A percentile compares a stretch with the other conserved stretches of the same genome.
Evolutionary conservation across 2,113 vertebrate genomes (phyloP).

Genomic region (Platycercus adscitus): DNA sequence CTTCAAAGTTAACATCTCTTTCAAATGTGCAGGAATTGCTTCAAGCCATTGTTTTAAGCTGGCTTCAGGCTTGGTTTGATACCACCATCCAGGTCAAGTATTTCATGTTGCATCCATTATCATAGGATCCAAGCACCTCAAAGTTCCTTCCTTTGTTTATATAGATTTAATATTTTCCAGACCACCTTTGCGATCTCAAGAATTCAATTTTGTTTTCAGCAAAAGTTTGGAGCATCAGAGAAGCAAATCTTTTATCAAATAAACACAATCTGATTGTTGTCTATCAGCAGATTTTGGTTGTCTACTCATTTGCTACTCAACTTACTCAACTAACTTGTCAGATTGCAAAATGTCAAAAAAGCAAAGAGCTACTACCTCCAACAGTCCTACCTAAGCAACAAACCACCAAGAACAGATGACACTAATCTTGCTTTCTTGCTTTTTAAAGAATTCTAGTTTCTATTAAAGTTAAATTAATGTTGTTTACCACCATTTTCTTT

Average conservation of each 20-base stretch:
- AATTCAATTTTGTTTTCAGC: not conserved
- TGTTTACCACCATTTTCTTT: not conserved
- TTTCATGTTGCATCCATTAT: not conserved
- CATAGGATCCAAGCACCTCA: slow-evolving; percentile 1
- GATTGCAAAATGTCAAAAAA: not conserved
- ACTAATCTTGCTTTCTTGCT: not conserved
- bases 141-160: slow-evolving; percentile 25
- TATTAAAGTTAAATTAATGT: not conserved
- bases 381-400: not conserved
- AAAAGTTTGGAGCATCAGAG: not conserved
- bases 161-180: slow-evolving; percentile 3
- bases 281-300: not conserved
- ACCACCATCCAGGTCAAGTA: not conserved
- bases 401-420: not conserved
- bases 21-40: slow-evolving; percentile 45
- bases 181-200: not conserved
- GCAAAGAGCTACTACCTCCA: not conserved
- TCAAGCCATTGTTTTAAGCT: slow-evolving; percentile 25
- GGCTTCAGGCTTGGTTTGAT: slow-evolving; percentile 20
- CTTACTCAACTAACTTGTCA: not conserved
- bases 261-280: not conserved
- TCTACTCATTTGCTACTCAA: not conserved
- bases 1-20: slow-evolving; percentile 42
- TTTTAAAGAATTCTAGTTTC: not conserved
- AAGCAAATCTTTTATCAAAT: not conserved